Evolutionary conservation across 2,888 invertebrate genomes (phyloP).

Genomic region (Drosophila villosipedis): DNA sequence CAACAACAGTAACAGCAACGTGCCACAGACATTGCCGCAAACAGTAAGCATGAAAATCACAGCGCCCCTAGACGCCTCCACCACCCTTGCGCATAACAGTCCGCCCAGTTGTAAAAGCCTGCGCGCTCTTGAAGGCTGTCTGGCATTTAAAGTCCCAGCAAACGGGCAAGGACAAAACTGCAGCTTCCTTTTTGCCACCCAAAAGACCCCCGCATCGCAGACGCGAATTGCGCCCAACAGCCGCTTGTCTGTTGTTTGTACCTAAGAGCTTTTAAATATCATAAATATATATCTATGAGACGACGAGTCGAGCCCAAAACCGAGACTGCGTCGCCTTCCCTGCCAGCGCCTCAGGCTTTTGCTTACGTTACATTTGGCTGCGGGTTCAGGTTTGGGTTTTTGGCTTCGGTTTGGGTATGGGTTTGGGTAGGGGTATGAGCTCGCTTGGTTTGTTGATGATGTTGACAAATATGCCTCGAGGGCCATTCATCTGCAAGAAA

Average conservation of each 20-base stretch:
- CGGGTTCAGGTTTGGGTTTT: slow-evolving; percentile 45
- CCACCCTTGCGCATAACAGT: not conserved
- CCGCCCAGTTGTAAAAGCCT: slow-evolving; percentile 32
- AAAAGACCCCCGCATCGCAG: not conserved
- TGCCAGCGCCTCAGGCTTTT: slow-evolving; percentile 22
- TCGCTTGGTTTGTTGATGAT: slow-evolving; percentile 67
- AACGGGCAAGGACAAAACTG: slow-evolving; percentile 63
- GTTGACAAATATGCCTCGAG: slow-evolving; percentile 83
- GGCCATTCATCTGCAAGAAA: slow-evolving; percentile 70
- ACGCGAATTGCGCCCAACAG: slow-evolving; percentile 49
- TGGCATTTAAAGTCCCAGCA: slow-evolving; percentile 66
- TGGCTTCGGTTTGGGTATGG: slow-evolving; percentile 24
- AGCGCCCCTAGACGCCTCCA: slow-evolving; percentile 1
- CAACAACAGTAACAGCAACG: slow-evolving; percentile 27
- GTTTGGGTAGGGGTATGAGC: slow-evolving; percentile 21
- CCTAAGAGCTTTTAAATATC: slow-evolving; percentile 83
- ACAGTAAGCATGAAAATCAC: slow-evolving; percentile 60
- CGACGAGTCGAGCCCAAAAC: slow-evolving; percentile 49
- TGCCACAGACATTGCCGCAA: slow-evolving; percentile 55
- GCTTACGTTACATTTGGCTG: slow-evolving; percentile 51
- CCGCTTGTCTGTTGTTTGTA: slow-evolving; percentile 80
- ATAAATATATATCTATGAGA: slow-evolving; percentile 79
- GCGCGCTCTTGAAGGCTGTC: slow-evolving; percentile 66
- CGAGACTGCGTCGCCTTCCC: slow-evolving; percentile 19
- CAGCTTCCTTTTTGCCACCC: slow-evolving; percentile 50